Base-by-base conservation (phyloP, 1,140 invertebrate genomes). In the Triops longicaudatus region DNA sequence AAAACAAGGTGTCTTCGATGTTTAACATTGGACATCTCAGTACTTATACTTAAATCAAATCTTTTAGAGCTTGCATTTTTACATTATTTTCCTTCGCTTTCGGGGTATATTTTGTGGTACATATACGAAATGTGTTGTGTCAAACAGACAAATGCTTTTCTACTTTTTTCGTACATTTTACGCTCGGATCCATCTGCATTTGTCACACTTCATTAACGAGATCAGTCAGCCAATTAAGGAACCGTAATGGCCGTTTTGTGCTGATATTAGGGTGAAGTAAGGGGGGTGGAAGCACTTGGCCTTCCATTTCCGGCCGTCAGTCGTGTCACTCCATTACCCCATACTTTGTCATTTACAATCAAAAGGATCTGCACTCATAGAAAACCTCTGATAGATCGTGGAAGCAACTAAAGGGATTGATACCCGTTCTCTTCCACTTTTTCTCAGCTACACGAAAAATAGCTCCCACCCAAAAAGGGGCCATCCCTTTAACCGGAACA, bases 161-260 rank as follows among this genome's bases (percentile, higher is more conserved):
- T n/a, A n/a, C n/a, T n/a, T n/a, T 63, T 63, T 63, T 63, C 44
- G 7, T 63, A 63, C 17, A 17, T 63, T 63, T 63, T 17, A 63
- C 50, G 14, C n/a, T 1, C 22, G 50, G 22, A 17, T 17, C 50
- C 50, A 63, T 63, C 50, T 63, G n/a, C 50, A 22, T 63, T 63
- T 63, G 50, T 63, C 50, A 63, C 50, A 63, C 17, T 63, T 63
- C 50, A 63, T 63, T 63, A 63, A 22, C 50, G 14, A 17, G n/a
- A 63, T 63, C 50, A 63, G 50, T 63, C 50, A 63, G 50, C 50
- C 50, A 63, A 63, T 63, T 63, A 63, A 12, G n/a, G 50, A 63
- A 63, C 50, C 50, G 10, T 63, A 63, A 63, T 63, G 50, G 50
- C 17, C 50, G 50, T 63, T 63, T 63, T 63, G 50, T 63, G 50